Evolutionary conservation across 2,797 vertebrate species (phyloP), one percentile per base, ranked within the genome.

Genomic region (Platyrinchus mystaceus): DNA sequence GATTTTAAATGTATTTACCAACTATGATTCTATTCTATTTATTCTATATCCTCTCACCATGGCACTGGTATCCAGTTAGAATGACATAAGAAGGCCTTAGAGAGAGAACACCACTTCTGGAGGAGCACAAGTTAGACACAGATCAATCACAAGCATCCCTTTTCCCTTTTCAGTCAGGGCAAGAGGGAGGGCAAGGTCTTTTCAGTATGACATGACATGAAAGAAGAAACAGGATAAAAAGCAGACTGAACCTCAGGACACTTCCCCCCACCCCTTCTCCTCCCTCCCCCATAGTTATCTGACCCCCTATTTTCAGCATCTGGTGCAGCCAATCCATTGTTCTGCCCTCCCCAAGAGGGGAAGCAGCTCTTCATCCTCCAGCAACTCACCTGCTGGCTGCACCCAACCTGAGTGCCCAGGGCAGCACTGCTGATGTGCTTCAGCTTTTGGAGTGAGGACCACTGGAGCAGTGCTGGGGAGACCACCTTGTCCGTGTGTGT

Each of bases 301-400:
- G 41, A 60, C 2, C 3, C 7, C 3, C 18, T n/a, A 23, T 20
- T 89, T 80, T 34, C 60, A 77, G n/a, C 1, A 9, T 19, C 1
- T 4, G 18, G 4, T 41, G 18, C 32, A 83, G 46, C 2, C 30
- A 93, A 22, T 17, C 11, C 11, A 23, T 37, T 44, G 7, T 21
- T 59, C 47, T n/a, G 5, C 15, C 59, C 4, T 44, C 16, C 24
- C 14, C 24, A 68, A 1, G 2, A n/a, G 0, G 0, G 32, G 34
- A 84, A 63, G 32, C 16, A 59, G 36, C 30, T 44, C 6, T n/a
- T 53, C n/a, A n/a, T 43, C 49, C 34, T 30, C 30, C 21, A 58
- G 39, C 27, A 59, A 8, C 30, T 62, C 32, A 37, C 10, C 34
- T 24, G 9, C 13, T 49, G 28, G 7, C 18, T 8, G 12, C 50